phyloP scores from a whole-genome alignment of 2,888 invertebrate genomes.

The Drosophila multiciliata region DNA sequence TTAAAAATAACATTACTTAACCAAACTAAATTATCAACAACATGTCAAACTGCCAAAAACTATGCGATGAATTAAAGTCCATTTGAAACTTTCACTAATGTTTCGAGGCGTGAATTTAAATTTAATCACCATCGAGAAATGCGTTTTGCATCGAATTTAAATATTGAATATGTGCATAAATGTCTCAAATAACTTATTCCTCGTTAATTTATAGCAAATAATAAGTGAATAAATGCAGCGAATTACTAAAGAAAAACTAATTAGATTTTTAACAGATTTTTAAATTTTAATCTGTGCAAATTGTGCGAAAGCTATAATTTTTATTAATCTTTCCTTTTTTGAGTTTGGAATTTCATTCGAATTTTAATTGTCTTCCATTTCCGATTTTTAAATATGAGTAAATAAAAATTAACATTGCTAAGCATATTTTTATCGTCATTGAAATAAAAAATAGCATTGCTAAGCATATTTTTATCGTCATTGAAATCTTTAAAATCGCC shows the following conservation, averaged over 20 bases:
- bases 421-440: no score
- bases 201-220: no score
- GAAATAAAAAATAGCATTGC: no score
- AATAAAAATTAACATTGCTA: no score
- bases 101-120: conserved; percentile 14
- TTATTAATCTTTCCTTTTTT: background rate
- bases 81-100: conserved; percentile 30
- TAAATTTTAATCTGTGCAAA: background rate
- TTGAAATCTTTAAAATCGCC: conserved; percentile 6
- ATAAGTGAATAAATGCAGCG: no score
- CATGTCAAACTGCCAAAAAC: conserved; percentile 75
- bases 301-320: background rate
- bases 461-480: background rate
- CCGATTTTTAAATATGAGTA: no score
- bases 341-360: background rate
- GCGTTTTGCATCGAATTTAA: background rate
- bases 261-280: background rate
- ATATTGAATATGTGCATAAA: background rate
- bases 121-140: background rate
- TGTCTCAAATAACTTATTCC: background rate
- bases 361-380: background rate
- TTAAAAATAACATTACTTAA: conserved; percentile 64
- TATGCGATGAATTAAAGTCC: conserved; percentile 40
- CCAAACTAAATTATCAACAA: conserved; percentile 59
- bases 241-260: no score